Conservation (phyloP, 2,888 invertebrate species). For the Sycophila texana region DNA sequence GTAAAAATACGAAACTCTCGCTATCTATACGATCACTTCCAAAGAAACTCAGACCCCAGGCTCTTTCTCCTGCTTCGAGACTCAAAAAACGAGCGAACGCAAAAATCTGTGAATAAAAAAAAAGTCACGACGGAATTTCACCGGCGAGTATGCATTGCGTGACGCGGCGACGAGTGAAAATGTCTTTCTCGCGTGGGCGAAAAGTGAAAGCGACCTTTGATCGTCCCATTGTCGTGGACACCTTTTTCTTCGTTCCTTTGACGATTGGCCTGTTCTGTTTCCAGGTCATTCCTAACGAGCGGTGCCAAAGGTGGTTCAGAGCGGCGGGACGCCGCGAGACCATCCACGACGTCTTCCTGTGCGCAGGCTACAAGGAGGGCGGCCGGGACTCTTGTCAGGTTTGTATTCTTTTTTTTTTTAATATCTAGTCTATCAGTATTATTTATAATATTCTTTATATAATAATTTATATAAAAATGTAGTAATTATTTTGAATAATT, state of each 20-base stretch:
- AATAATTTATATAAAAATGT: too few relatives aligned
- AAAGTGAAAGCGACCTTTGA: conserved; percentile 25
- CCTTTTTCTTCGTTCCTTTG: not conserved
- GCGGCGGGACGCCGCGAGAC: conserved; percentile 92
- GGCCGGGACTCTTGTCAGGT: conserved; percentile 80
- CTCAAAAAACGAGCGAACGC: not conserved
- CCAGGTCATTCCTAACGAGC: conserved; percentile 88
- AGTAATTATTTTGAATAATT: too few relatives aligned
- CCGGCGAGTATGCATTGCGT: not conserved
- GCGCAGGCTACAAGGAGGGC: conserved; percentile 95
- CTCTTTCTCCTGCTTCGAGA: not conserved
- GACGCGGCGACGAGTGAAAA: conserved; percentile 8
- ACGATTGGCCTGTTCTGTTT: conserved; percentile 20
- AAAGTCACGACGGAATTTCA: not conserved
- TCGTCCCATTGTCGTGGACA: conserved; percentile 4
- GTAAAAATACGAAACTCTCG: not conserved
- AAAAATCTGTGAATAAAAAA: not conserved
- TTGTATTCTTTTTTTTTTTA: not conserved
- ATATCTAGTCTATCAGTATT: too few relatives aligned
- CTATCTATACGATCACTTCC: not conserved
- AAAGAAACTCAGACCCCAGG: not conserved
- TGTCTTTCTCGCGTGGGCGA: not conserved
- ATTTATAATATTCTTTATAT: too few relatives aligned
- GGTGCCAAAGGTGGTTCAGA: conserved; percentile 94
- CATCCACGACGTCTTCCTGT: conserved; percentile 95